Percentiles rank a stretch among this genome's conserved stretches.
These are phyloP conservation scores for Tretioscincus oriximinensis DNA, from an alignment of 2,113 vertebrate genomes.

Conservation along the genomic window DNA sequence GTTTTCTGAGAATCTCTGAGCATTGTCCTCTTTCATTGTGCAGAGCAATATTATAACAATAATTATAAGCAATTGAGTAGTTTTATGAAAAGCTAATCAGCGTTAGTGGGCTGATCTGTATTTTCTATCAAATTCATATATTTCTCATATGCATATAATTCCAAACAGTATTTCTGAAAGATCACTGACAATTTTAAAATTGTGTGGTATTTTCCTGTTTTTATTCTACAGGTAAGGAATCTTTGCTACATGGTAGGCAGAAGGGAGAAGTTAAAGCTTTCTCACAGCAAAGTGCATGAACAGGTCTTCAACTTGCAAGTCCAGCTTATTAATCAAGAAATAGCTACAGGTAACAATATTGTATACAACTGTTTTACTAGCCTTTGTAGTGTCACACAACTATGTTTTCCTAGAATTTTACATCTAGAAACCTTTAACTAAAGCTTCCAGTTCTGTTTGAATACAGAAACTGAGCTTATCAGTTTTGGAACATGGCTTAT, in stretches of 20 bases:
- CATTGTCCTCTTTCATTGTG: too few species aligned
- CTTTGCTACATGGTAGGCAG: constrained; percentile 99
- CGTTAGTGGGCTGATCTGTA: too few species aligned
- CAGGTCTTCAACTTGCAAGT: constrained; percentile 94
- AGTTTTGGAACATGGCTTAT: background rate
- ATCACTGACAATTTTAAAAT: background rate
- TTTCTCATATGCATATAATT: too few species aligned
- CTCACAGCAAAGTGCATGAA: constrained; percentile 93
- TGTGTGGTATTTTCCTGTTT: constrained; percentile 17
- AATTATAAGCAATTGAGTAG: too few species aligned
- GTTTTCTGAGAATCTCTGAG: too few species aligned
- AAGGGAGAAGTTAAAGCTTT: constrained; percentile 94
- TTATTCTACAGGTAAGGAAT: constrained; percentile 88
- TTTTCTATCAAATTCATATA: too few species aligned
- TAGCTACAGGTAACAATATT: constrained; percentile 73
- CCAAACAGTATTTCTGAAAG: background rate
- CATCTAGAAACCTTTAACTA: background rate
- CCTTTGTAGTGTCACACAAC: background rate
- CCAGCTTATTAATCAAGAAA: constrained; percentile 88
- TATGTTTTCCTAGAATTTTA: background rate
- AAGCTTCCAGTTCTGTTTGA: background rate
- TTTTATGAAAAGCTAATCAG: too few species aligned
- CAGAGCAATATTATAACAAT: too few species aligned
- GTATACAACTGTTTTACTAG: background rate
- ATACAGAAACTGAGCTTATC: background rate